Percentiles rank a stretch among this genome's conserved stretches.
These are phyloP conservation scores for Sturmia bella DNA, from an alignment of 2,888 invertebrate genomes.

Conservation along the genomic window DNA sequence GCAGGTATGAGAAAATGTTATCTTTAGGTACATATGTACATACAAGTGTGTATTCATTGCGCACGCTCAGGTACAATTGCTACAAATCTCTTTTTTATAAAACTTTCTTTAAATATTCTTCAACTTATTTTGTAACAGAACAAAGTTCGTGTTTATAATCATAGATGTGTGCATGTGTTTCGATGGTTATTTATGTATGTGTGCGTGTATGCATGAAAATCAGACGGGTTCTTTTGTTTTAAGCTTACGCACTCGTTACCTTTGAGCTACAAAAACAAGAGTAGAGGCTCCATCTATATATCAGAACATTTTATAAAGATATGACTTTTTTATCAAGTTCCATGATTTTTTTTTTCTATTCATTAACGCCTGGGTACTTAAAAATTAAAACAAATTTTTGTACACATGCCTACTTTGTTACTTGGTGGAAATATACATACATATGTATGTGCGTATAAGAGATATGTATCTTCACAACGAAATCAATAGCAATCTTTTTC, in stretches of 20 bases:
- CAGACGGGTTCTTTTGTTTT: neutral
- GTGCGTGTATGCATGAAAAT: neutral
- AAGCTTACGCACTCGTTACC: conserved; percentile 10
- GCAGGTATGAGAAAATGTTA: neutral
- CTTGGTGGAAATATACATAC: neutral
- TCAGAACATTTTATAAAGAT: conserved; percentile 3
- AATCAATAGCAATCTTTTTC: neutral
- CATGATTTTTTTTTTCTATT: too few species aligned
- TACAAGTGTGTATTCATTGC: conserved; percentile 38
- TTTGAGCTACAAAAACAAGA: conserved; percentile 18
- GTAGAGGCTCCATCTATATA: conserved; percentile 63
- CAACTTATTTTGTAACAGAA: conserved; percentile 5
- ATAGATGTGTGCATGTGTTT: conserved; percentile 4
- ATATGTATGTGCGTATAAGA: conserved; percentile 1
- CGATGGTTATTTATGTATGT: conserved; percentile 10
- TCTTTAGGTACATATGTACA: too few species aligned
- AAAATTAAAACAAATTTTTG: too few species aligned
- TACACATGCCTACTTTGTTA: too few species aligned
- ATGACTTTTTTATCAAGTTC: too few species aligned
- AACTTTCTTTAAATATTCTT: conserved; percentile 38
- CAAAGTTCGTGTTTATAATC: conserved; percentile 24
- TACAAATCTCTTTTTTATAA: neutral
- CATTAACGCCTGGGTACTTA: too few species aligned
- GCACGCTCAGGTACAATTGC: conserved; percentile 33
- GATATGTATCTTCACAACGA: neutral